Evolutionary conservation across 2,797 vertebrate genomes (phyloP).

Genomic region (Coluber constrictor): DNA sequence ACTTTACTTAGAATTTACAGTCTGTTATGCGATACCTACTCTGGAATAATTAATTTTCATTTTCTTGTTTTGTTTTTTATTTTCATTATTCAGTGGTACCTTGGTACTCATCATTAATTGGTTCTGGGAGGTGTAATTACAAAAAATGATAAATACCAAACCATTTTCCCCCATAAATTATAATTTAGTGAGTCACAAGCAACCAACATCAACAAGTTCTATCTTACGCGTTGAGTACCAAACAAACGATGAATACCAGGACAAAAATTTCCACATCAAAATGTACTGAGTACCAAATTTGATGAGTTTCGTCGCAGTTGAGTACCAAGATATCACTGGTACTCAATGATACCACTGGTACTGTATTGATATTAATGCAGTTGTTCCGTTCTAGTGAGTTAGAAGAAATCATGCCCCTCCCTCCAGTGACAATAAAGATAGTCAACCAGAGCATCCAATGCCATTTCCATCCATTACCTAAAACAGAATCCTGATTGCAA

Average conservation of each 20-base stretch:
- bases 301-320: not conserved
- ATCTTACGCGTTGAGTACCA: not conserved
- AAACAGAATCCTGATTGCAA: not conserved
- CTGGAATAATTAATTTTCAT: constrained; percentile 20
- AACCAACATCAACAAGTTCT: not conserved
- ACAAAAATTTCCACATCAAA: not conserved
- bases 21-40: constrained; percentile 16
- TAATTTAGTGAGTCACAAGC: not conserved
- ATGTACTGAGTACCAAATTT: not conserved
- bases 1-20: not conserved
- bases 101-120: not conserved
- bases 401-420: not conserved
- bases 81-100: not conserved
- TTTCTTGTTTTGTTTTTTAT: constrained; percentile 15
- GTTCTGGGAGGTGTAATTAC: not conserved
- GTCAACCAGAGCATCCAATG: not conserved
- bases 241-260: not conserved
- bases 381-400: not conserved
- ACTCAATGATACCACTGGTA: too few relatives aligned
- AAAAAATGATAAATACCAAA: not conserved
- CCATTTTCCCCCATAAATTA: not conserved
- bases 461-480: not conserved
- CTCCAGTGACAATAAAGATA: not conserved
- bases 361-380: not conserved
- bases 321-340: not conserved